phyloP scores from a whole-genome alignment of 2,888 invertebrate species.

The Dryocosmus kuriphilus region DNA sequence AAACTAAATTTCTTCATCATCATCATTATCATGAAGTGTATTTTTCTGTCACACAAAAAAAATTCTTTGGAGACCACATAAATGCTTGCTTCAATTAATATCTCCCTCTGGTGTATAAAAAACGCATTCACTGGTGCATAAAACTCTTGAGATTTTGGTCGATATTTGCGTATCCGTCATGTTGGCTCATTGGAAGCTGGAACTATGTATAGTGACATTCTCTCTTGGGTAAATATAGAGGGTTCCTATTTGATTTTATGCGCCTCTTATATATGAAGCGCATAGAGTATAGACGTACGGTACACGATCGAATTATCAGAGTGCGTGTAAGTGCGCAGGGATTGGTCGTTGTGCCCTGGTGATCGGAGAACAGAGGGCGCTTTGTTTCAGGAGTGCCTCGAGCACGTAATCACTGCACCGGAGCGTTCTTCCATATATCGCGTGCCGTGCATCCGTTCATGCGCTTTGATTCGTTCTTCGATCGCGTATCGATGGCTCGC shows the following conservation, averaged over 20 bases:
- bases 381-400: conserved; percentile 72
- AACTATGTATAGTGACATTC: conserved; percentile 47
- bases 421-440: conserved; percentile 59
- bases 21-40: neutral
- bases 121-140: neutral
- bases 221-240: conserved; percentile 54
- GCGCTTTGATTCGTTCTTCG: conserved; percentile 45
- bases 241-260: conserved; percentile 47
- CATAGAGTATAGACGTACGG: conserved; percentile 26
- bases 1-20: too few species aligned
- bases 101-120: conserved; percentile 2
- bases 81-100: conserved; percentile 26
- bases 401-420: conserved; percentile 68
- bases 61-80: neutral
- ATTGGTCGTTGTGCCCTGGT: conserved; percentile 67
- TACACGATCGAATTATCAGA: conserved; percentile 40
- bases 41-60: neutral
- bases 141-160: conserved; percentile 35
- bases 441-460: conserved; percentile 57
- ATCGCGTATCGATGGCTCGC: conserved; percentile 49
- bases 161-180: conserved; percentile 52
- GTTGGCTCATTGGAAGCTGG: conserved; percentile 14
- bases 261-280: conserved; percentile 15
- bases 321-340: conserved; percentile 58
- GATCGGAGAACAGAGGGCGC: conserved; percentile 69